Base-by-base conservation (phyloP, 2,888 invertebrate species). In the Acanthopleura granulata region DNA sequence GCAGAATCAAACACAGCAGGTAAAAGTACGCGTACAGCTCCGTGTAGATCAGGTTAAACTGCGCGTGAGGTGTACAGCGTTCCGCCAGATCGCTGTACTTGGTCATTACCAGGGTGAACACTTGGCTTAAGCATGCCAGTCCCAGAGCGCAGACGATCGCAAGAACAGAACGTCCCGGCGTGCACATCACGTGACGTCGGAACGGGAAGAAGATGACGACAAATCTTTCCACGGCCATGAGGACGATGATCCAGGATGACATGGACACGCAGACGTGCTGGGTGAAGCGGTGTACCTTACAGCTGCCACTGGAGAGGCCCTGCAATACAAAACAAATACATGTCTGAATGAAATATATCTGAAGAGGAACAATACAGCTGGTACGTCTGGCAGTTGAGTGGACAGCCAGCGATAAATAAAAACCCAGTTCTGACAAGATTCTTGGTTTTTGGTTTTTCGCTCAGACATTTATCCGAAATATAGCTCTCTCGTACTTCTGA, bases 211-310 rank as follows among this genome's bases (percentile, higher is more conserved):
- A 71, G 25, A 71, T 71, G n/a, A 49, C 71, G 9, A 49, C 50
- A 49, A 71, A 71, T 6, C 71, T 1, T 40, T 71, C 71, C 18
- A 71, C 40, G n/a, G 71, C 71, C 71, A 71, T 71, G 4, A 71
- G 25, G 6, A 49, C 71, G 15, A 71, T 40, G 40, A 71, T 27
- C 71, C 71, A 71, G 4, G 71, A 71, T 25, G 71, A 71, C 71
- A 71, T 71, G 50, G 50, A 49, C 18, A 71, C n/a, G 9, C 49
- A 49, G 15, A 71, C 71, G 49, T 49, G 40, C 25, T 49, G 71
- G 4, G 14, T 71, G 50, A 71, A 71, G 16, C 40, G 25, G 14
- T 71, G 40, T 15, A 49, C 4, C 49, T 71, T 40, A 25, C 71
- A 71, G 4, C 49, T 18, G 15, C 18, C 50, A 49, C 4, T 40